Evolutionary conservation across 2,797 vertebrate genomes (phyloP).

Genomic region (Argentina silus): DNA sequence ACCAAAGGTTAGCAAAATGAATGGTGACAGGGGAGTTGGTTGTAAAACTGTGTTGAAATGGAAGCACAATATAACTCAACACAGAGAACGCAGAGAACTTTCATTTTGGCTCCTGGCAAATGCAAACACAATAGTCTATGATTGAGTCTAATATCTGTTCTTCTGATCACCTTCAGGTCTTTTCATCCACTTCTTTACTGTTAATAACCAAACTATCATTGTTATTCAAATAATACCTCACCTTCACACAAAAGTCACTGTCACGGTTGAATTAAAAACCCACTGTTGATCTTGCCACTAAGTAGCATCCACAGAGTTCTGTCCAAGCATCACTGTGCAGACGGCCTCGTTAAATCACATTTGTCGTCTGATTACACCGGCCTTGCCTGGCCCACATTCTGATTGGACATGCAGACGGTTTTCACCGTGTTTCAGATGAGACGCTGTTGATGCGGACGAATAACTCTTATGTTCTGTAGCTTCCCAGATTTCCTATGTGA

Average conservation of each 20-base stretch:
- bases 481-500: conserved; percentile 36
- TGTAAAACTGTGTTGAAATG: too few relatives aligned
- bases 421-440: conserved; percentile 32
- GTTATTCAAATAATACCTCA: conserved; percentile 23
- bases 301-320: background rate
- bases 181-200: too few relatives aligned
- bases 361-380: conserved; percentile 46
- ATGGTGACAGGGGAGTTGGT: too few relatives aligned
- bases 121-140: background rate
- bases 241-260: conserved; percentile 24
- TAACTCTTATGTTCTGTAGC: conserved; percentile 25
- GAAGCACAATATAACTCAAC: too few relatives aligned
- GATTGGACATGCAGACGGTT: conserved; percentile 31
- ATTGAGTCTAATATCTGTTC: conserved; percentile 15
- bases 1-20: too few relatives aligned
- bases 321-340: conserved; percentile 2
- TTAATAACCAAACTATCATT: too few relatives aligned
- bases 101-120: background rate
- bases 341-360: conserved; percentile 43
- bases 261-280: conserved; percentile 24
- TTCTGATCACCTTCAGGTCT: conserved; percentile 24
- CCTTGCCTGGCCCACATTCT: conserved; percentile 33
- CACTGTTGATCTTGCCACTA: background rate
- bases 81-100: too few relatives aligned
- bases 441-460: conserved; percentile 34